Percentiles rank a stretch among this genome's conserved stretches.
Evolutionary conservation across 2,797 vertebrate species (phyloP).

Genomic region (Tenualosa ilisha): DNA sequence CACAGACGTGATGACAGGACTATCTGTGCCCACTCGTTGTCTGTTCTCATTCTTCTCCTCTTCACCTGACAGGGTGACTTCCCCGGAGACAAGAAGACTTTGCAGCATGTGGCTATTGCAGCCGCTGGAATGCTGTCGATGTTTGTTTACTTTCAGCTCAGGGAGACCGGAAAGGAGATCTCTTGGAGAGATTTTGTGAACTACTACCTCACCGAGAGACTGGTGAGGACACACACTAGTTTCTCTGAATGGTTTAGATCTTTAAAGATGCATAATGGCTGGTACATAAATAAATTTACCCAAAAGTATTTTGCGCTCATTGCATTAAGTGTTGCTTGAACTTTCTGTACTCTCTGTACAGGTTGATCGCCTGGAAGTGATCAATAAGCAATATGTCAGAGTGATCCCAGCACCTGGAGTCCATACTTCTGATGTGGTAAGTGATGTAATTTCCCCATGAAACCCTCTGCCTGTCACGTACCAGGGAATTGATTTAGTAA

Average conservation of each 20-base stretch:
- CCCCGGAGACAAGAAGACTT: slow-evolving; percentile 69
- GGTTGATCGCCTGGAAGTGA: slow-evolving; percentile 71
- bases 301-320: not conserved
- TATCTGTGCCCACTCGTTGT: not conserved
- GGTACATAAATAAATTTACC: not conserved
- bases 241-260: not conserved
- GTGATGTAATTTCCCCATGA: slow-evolving; percentile 34
- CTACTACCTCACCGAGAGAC: slow-evolving; percentile 71
- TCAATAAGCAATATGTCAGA: slow-evolving; percentile 71
- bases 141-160: slow-evolving; percentile 72
- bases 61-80: slow-evolving; percentile 67
- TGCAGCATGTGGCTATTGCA: slow-evolving; percentile 63
- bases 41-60: not conserved
- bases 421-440: slow-evolving; percentile 66
- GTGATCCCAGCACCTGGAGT: slow-evolving; percentile 59
- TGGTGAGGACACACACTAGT: slow-evolving; percentile 66
- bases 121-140: slow-evolving; percentile 68
- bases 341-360: slow-evolving; percentile 32
- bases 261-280: not conserved
- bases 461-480: not conserved
- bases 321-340: not conserved
- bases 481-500: not conserved
- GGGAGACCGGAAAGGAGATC: slow-evolving; percentile 76
- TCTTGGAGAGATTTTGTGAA: slow-evolving; percentile 81
- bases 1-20: not conserved